A percentile compares a stretch with the other conserved stretches of the same genome.
Conservation (phyloP, 2,888 invertebrate genomes). For the Drosophila merina region DNA sequence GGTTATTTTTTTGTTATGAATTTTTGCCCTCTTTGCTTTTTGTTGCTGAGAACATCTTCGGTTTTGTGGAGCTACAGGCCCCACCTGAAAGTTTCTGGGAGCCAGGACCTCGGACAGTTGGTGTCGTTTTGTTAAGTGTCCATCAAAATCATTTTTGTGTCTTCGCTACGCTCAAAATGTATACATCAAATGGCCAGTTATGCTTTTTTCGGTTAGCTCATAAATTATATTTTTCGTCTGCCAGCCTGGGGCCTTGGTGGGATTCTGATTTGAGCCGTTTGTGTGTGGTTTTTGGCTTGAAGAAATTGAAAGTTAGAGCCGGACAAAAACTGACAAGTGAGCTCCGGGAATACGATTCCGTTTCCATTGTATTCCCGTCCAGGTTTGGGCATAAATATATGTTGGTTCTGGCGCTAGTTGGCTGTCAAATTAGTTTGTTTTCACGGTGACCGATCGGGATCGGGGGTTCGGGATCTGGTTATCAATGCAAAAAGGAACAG, state of each 20-base stretch:
- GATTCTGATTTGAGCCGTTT: constrained; percentile 23
- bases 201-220: constrained; percentile 49
- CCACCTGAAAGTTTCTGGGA: constrained; percentile 40
- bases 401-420: constrained; percentile 66
- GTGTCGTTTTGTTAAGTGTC: constrained; percentile 82
- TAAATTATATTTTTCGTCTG: constrained; percentile 64
- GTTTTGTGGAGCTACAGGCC: constrained; percentile 21
- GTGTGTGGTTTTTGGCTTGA: constrained; percentile 23
- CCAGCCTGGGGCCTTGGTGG: constrained; percentile 16
- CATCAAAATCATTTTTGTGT: constrained; percentile 81
- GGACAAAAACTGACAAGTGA: constrained; percentile 41
- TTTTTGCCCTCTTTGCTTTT: constrained; percentile 10
- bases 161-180: constrained; percentile 71
- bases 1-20: constrained; percentile 11
- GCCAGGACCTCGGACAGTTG: constrained; percentile 43
- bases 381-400: constrained; percentile 19
- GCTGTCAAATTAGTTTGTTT: constrained; percentile 78
- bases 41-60: constrained; percentile 35
- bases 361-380: constrained; percentile 4
- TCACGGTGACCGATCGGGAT: constrained; percentile 68
- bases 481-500: neutral
- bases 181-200: constrained; percentile 68
- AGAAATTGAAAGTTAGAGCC: constrained; percentile 32
- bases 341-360: constrained; percentile 11
- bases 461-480: constrained; percentile 2